Percentiles rank a stretch among this genome's conserved stretches.
These are phyloP conservation scores for Rhinoderma darwinii DNA, from an alignment of 2,113 vertebrate species.

Conservation along the genomic window DNA sequence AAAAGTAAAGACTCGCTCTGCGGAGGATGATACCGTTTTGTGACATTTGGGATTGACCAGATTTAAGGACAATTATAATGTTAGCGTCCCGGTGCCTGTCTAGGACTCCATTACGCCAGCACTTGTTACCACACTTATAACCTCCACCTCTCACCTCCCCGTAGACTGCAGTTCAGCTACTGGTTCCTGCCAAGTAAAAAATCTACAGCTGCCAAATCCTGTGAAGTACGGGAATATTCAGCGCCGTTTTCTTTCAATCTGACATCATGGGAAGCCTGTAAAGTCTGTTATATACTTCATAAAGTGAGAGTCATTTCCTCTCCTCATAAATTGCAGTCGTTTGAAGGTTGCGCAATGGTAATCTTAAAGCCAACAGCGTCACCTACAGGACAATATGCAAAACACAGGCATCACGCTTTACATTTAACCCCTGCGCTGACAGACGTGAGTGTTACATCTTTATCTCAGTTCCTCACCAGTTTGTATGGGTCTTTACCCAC, in stretches of 20 bases:
- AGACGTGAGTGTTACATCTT: too few species aligned
- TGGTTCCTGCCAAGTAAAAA: conserved; percentile 43
- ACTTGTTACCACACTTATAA: background rate
- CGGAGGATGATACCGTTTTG: background rate
- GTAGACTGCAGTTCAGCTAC: conserved; percentile 38
- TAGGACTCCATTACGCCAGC: conserved; percentile 9
- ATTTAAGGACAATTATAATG: background rate
- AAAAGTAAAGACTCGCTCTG: background rate
- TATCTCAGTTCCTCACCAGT: too few species aligned
- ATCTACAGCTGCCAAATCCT: conserved; percentile 19
- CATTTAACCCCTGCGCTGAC: background rate
- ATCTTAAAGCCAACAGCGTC: background rate
- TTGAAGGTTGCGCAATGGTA: conserved; percentile 16
- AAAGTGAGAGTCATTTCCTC: conserved; percentile 56
- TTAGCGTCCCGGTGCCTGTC: background rate
- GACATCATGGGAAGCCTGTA: conserved; percentile 55
- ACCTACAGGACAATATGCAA: conserved; percentile 13
- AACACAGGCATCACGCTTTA: background rate
- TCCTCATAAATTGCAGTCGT: conserved; percentile 44
- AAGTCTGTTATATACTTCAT: conserved; percentile 44
- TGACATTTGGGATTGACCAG: conserved; percentile 5
- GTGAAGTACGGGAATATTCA: conserved; percentile 49
- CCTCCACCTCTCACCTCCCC: conserved; percentile 21
- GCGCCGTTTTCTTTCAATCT: conserved; percentile 20
- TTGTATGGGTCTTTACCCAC: too few species aligned